Conservation (phyloP, 2,888 invertebrate species). For the Brachylomia viminalis region DNA sequence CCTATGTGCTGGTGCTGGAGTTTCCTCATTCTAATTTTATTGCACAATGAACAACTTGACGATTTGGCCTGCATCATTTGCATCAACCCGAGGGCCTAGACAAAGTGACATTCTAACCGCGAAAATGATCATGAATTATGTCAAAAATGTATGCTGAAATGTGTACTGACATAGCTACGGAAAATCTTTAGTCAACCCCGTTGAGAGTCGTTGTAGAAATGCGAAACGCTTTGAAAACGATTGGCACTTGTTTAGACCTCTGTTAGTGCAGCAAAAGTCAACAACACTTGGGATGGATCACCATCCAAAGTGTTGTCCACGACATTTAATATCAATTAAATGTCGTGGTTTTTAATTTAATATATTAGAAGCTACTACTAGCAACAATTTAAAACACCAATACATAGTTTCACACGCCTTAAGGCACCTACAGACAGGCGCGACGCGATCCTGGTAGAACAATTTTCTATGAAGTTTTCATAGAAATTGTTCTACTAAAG, state of each 20-base stretch:
- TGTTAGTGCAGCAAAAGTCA: too few relatives aligned
- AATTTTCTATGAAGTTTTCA: too few relatives aligned
- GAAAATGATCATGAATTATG: neutral
- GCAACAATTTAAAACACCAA: constrained; percentile 1
- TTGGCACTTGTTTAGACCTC: neutral
- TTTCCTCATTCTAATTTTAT: constrained; percentile 48
- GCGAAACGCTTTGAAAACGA: neutral
- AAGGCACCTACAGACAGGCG: too few relatives aligned
- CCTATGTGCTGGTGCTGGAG: constrained; percentile 13
- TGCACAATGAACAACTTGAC: constrained; percentile 11
- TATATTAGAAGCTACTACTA: neutral
- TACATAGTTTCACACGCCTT: neutral
- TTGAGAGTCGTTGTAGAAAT: neutral
- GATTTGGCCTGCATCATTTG: neutral
- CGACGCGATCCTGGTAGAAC: too few relatives aligned
- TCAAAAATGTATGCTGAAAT: neutral
- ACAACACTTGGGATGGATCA: neutral
- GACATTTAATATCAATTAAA: too few relatives aligned
- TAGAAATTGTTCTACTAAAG: too few relatives aligned
- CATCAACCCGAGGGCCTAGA: too few relatives aligned
- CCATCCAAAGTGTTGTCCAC: too few relatives aligned
- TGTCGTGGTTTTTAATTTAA: neutral
- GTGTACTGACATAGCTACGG: too few relatives aligned
- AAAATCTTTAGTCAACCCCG: neutral
- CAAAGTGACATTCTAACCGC: neutral